These are phyloP conservation scores for Columba guinea DNA, from an alignment of 2,797 vertebrate species.

Conservation along the genomic window DNA sequence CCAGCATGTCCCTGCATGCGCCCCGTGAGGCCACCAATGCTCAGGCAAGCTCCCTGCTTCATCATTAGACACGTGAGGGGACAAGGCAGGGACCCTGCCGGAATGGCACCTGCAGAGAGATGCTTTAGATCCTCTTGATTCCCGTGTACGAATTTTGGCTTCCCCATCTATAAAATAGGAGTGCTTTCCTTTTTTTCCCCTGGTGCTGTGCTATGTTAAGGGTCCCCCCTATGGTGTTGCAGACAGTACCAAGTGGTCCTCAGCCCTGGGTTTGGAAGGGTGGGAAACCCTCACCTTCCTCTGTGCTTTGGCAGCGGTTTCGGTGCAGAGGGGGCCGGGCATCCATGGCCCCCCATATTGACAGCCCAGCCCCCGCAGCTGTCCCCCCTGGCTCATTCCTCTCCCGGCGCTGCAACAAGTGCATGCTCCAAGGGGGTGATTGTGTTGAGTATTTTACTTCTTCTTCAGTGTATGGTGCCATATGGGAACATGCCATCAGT, in stretches of 20 bases:
- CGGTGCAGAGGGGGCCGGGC: neutral
- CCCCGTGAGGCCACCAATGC: neutral
- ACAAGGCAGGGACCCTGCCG: neutral
- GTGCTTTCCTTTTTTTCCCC: neutral
- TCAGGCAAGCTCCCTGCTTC: neutral
- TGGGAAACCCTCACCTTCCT: neutral
- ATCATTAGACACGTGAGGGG: neutral
- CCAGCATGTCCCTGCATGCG: fast-evolving
- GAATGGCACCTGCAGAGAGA: neutral
- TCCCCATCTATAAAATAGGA: neutral
- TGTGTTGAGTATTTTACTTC: neutral
- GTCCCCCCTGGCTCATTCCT: neutral
- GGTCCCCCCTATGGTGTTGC: neutral
- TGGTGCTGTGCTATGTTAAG: neutral
- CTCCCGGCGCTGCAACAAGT: neutral
- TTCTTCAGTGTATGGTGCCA: neutral
- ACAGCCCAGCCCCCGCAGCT: neutral
- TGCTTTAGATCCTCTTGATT: neutral
- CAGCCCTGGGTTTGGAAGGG: neutral
- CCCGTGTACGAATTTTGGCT: neutral
- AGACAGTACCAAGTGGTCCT: neutral
- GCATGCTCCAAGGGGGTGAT: neutral
- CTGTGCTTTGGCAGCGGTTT: neutral
- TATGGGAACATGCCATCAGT: slow-evolving; percentile 65
- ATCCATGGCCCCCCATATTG: neutral